phyloP scores from a whole-genome alignment of 2,797 vertebrate genomes.

The Glyptemys insculpta region DNA sequence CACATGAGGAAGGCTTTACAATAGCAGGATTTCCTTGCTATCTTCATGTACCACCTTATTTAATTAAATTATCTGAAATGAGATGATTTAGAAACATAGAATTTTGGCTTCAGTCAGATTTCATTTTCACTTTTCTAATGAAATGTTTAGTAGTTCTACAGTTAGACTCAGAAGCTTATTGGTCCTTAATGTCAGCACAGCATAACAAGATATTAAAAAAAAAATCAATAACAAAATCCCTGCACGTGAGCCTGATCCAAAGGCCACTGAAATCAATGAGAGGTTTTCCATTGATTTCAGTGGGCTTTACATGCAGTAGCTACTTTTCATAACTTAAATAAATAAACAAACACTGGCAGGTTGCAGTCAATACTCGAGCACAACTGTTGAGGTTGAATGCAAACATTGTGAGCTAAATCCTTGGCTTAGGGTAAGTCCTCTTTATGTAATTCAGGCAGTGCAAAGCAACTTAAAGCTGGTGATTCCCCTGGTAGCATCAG shows the following conservation, averaged over 20 bases:
- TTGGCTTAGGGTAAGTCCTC: not conserved
- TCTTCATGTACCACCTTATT: not conserved
- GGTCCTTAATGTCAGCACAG: not conserved
- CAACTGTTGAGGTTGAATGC: not conserved
- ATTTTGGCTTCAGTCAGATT: not conserved
- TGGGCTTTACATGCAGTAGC: not conserved
- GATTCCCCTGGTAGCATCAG: not conserved
- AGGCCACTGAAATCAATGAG: not conserved
- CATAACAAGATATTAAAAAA: slow-evolving; percentile 42
- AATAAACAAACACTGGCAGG: not conserved
- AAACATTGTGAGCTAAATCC: not conserved
- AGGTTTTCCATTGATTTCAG: not conserved
- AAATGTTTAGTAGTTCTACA: not conserved
- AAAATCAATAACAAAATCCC: not conserved
- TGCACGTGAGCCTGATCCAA: not conserved
- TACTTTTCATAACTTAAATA: not conserved
- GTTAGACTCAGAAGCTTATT: not conserved
- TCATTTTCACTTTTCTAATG: slow-evolving; percentile 36
- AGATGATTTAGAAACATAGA: slow-evolving; percentile 17
- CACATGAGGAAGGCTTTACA: not conserved
- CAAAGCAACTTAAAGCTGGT: not conserved
- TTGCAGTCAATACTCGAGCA: not conserved
- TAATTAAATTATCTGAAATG: not conserved
- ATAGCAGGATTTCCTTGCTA: rapidly evolving
- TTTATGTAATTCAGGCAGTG: not conserved